Conservation (phyloP, 2,113 vertebrate genomes). For the Heterotis niloticus region DNA sequence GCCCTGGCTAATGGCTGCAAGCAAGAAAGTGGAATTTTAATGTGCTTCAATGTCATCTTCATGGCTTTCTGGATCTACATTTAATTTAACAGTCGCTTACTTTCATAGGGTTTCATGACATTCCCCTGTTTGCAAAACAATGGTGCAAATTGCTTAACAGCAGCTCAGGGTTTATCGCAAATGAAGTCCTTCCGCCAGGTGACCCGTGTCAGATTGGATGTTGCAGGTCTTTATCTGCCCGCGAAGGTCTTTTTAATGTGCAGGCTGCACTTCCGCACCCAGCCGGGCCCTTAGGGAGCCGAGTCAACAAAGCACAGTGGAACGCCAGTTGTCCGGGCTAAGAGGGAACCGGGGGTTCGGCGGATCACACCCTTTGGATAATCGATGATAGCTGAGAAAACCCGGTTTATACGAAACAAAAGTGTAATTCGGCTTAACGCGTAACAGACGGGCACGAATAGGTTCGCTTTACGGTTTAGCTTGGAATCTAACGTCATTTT, state of each 20-base stretch:
- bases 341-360: no score
- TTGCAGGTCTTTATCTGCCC: neutral
- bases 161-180: slow-evolving; percentile 3
- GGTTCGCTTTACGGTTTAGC: no score
- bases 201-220: neutral
- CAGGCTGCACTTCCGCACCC: neutral
- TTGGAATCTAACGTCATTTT: no score
- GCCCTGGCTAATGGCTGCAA: slow-evolving; percentile 17
- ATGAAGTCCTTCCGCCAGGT: neutral
- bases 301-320: no score
- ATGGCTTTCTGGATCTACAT: slow-evolving; percentile 29
- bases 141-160: slow-evolving; percentile 23
- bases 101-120: slow-evolving; percentile 13
- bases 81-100: slow-evolving; percentile 34
- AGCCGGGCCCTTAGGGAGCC: no score
- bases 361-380: no score
- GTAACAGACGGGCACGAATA: no score
- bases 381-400: no score
- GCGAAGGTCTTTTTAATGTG: neutral
- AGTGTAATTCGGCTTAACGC: no score
- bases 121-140: slow-evolving; percentile 18
- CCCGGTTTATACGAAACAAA: no score
- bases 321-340: no score
- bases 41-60: slow-evolving; percentile 31
- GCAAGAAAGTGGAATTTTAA: slow-evolving; percentile 27